Evolutionary conservation across 2,113 vertebrate species (phyloP).

Genomic region (Pelvicachromis taeniatus): DNA sequence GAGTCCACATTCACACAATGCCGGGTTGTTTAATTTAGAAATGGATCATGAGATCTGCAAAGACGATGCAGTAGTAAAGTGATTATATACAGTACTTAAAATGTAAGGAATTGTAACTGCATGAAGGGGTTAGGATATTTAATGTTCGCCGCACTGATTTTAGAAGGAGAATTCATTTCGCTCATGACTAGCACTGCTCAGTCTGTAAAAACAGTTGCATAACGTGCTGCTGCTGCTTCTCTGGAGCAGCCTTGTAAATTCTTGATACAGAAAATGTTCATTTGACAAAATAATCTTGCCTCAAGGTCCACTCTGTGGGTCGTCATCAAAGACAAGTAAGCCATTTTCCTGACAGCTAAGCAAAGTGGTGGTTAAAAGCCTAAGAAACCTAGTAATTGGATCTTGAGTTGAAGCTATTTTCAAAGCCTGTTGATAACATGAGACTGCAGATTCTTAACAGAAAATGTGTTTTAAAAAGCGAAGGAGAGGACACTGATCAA

Average conservation of each 20-base stretch:
- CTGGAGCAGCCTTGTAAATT: background rate
- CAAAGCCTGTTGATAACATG: background rate
- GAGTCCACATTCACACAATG: background rate
- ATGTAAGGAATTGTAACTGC: background rate
- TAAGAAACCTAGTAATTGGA: background rate
- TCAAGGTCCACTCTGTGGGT: background rate
- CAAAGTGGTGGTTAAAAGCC: background rate
- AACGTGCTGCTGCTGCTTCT: background rate
- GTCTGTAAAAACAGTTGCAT: background rate
- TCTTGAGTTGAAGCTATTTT: background rate
- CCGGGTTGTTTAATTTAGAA: background rate
- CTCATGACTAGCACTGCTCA: background rate
- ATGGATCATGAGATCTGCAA: background rate
- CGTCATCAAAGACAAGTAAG: background rate
- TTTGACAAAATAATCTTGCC: background rate
- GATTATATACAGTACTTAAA: background rate
- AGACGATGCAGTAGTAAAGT: background rate
- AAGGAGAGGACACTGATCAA: background rate
- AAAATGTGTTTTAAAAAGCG: background rate
- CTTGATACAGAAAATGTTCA: background rate
- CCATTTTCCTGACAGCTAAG: background rate
- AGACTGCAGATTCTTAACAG: background rate
- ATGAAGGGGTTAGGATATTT: background rate
- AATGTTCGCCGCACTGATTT: background rate
- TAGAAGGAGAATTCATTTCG: background rate